Evolutionary conservation across 2,113 vertebrate genomes (phyloP).

Genomic region (Anarrhichthys ocellatus): DNA sequence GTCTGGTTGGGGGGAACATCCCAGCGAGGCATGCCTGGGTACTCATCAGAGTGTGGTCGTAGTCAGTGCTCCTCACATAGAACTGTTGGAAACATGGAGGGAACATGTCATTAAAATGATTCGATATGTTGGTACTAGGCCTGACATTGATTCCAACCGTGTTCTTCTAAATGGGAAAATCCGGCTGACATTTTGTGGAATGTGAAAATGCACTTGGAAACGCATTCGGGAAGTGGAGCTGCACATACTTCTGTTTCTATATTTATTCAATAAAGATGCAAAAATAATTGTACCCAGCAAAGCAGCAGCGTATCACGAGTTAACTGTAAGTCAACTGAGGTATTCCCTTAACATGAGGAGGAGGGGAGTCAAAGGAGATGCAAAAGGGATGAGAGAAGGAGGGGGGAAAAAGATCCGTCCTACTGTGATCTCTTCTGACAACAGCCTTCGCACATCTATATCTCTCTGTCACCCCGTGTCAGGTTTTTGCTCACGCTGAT

Average conservation of each 20-base stretch:
- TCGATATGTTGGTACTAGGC: neutral
- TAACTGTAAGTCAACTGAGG: conserved; percentile 45
- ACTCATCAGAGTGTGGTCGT: conserved; percentile 94
- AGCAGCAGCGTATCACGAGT: conserved; percentile 24
- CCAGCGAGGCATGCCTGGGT: conserved; percentile 89
- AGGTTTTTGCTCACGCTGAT: conserved; percentile 69
- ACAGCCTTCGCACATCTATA: conserved; percentile 72
- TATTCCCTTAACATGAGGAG: conserved; percentile 50
- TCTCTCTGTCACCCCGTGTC: conserved; percentile 74
- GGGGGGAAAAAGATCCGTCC: conserved; percentile 29
- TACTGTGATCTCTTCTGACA: conserved; percentile 74
- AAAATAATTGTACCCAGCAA: conserved; percentile 32
- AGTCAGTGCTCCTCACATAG: conserved; percentile 90
- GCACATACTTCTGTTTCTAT: conserved; percentile 18
- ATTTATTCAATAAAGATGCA: conserved; percentile 36
- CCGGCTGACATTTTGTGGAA: conserved; percentile 33
- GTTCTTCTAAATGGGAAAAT: conserved; percentile 24
- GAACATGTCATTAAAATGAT: conserved; percentile 15
- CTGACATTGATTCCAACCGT: neutral
- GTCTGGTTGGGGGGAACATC: conserved; percentile 86
- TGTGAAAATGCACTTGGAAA: conserved; percentile 25
- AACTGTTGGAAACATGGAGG: conserved; percentile 77
- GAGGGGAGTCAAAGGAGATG: conserved; percentile 49
- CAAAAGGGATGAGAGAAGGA: conserved; percentile 42
- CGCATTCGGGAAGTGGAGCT: conserved; percentile 1